Conservation (phyloP, 1,140 invertebrate species). For the Drosophila saltans region DNA sequence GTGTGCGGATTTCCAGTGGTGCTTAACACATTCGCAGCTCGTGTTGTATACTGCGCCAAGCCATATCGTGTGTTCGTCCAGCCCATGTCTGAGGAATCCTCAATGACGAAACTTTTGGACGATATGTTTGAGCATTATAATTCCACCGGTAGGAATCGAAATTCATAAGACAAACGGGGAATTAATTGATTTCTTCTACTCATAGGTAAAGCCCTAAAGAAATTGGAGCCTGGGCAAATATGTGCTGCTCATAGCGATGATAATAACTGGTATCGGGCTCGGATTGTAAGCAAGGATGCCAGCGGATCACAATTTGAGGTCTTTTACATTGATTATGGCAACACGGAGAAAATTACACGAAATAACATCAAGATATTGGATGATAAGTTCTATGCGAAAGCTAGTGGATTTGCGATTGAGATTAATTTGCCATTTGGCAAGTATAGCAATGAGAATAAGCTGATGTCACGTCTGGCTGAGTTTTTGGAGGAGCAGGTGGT, state of each 20-base stretch:
- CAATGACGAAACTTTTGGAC: slow-evolving; percentile 83
- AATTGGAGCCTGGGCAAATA: slow-evolving; percentile 77
- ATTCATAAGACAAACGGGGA: no score
- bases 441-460: slow-evolving; percentile 51
- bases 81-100: slow-evolving; percentile 81
- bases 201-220: slow-evolving; percentile 52
- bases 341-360: slow-evolving; percentile 86
- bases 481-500: slow-evolving; percentile 63
- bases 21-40: slow-evolving; percentile 53
- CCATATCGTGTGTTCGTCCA: slow-evolving; percentile 86
- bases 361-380: slow-evolving; percentile 84
- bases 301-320: slow-evolving; percentile 84
- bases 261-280: slow-evolving; percentile 88
- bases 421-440: slow-evolving; percentile 81
- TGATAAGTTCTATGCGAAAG: slow-evolving; percentile 84
- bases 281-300: slow-evolving; percentile 84
- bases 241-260: slow-evolving; percentile 87
- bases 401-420: slow-evolving; percentile 84
- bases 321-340: slow-evolving; percentile 91
- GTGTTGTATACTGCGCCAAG: slow-evolving; percentile 57
- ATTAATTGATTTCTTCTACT: neutral
- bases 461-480: slow-evolving; percentile 39
- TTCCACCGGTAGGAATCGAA: slow-evolving; percentile 64
- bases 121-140: slow-evolving; percentile 86
- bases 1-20: slow-evolving; percentile 66